Percentiles rank a stretch among this genome's conserved stretches.
Evolutionary conservation across 2,113 vertebrate genomes (phyloP).

Genomic region (Platanista minor): DNA sequence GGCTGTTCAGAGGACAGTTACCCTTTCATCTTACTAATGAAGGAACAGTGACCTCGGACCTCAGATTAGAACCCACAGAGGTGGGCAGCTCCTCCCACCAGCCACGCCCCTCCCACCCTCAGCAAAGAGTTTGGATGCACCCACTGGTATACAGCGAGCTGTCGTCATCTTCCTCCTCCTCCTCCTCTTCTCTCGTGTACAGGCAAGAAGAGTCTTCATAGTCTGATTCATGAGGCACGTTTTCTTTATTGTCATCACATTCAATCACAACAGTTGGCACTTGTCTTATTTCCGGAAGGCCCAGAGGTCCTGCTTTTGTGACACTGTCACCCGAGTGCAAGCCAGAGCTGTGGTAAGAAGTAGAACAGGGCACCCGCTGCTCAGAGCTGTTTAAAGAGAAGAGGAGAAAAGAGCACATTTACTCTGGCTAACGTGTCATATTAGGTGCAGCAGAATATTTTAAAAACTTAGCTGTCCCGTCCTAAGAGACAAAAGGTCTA

Average conservation of each 20-base stretch:
- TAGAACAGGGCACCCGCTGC: constrained; percentile 70
- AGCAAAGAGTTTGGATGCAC: neutral
- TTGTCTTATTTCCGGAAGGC: constrained; percentile 91
- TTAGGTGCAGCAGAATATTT: neutral
- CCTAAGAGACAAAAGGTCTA: neutral
- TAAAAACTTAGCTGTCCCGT: neutral
- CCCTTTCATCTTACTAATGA: neutral
- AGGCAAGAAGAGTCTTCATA: constrained; percentile 96
- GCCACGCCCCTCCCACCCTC: accelerated
- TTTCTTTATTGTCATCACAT: constrained; percentile 98
- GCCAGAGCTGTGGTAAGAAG: constrained; percentile 85
- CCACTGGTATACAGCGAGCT: constrained; percentile 92
- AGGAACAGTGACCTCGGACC: neutral
- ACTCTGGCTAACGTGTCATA: neutral
- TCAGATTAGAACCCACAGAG: neutral
- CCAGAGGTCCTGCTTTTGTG: constrained; percentile 84
- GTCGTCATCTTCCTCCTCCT: constrained; percentile 90
- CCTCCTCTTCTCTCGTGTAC: constrained; percentile 92
- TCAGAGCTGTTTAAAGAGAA: constrained; percentile 68
- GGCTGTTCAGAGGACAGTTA: neutral
- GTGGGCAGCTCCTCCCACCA: neutral
- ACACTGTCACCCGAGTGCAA: constrained; percentile 86
- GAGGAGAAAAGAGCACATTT: neutral
- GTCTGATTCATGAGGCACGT: constrained; percentile 93
- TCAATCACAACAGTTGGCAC: constrained; percentile 95